phyloP scores from a whole-genome alignment of 2,888 invertebrate species.

The Agrotis puta region DNA sequence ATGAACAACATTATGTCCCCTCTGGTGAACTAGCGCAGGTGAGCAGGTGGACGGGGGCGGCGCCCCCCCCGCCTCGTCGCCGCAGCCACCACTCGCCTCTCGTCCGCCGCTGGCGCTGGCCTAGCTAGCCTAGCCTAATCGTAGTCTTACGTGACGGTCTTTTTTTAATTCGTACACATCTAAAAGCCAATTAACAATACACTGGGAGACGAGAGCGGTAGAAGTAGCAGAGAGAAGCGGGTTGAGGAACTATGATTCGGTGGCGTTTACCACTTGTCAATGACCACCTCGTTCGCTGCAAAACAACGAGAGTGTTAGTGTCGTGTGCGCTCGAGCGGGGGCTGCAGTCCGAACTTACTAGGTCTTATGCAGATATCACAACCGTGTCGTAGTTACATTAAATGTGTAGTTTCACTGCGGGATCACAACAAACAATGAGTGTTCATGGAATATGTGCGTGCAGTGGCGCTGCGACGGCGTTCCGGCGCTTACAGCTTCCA shows the following conservation, averaged over 20 bases:
- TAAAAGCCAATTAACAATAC: slow-evolving; percentile 79
- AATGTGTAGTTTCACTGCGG: slow-evolving; percentile 90
- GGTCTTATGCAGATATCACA: slow-evolving; percentile 87
- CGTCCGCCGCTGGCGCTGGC: slow-evolving; percentile 64
- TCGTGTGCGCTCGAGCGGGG: slow-evolving; percentile 79
- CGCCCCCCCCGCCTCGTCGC: slow-evolving; percentile 67
- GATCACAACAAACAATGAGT: slow-evolving; percentile 91
- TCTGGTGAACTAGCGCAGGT: slow-evolving; percentile 83
- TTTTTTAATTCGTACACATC: slow-evolving; percentile 72
- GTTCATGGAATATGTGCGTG: slow-evolving; percentile 90
- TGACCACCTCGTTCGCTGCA: slow-evolving; percentile 94
- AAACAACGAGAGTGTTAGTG: slow-evolving; percentile 89
- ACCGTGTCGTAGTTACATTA: slow-evolving; percentile 86
- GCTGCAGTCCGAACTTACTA: slow-evolving; percentile 86
- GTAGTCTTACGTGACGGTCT: slow-evolving; percentile 68
- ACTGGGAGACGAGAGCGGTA: slow-evolving; percentile 86
- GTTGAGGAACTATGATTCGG: slow-evolving; percentile 87
- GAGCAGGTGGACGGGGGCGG: slow-evolving; percentile 72
- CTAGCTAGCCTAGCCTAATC: slow-evolving; percentile 64
- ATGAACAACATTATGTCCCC: slow-evolving; percentile 88
- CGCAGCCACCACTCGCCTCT: slow-evolving; percentile 66
- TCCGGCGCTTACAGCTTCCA: slow-evolving; percentile 88
- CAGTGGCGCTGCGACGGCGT: slow-evolving; percentile 84
- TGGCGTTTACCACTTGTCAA: slow-evolving; percentile 93
- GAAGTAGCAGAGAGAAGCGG: slow-evolving; percentile 88